Base-by-base conservation (phyloP, 2,797 vertebrate genomes). In the Poecilia gillii region DNA sequence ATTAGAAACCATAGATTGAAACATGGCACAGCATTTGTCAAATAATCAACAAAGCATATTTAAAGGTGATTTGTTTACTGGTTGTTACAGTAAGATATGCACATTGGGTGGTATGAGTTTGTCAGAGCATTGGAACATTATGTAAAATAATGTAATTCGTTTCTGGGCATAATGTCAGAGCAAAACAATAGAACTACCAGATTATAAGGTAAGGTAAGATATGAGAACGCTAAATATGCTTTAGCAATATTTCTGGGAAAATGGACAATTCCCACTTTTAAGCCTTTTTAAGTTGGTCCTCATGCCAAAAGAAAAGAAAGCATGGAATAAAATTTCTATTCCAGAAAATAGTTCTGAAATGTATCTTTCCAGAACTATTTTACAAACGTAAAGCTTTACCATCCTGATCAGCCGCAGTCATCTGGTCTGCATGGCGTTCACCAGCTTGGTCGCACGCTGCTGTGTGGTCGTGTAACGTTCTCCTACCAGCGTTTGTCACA, bases 1-100 rank as follows among this genome's bases (percentile, higher is more conserved):
- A 31, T 78, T 82, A 76, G 74, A 83, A 78, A 28, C 46, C 57
- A 31, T 55, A 73, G 33, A 84, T 81, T 51, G 46, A 68, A 78
- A 76, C 39, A 39, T 73, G 66, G 16, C 41, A 28, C 16, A 28
- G 3, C 7, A 41, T 23, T 68, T 41, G 23, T 68, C 36, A 68
- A 68, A 23, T 68, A 64, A 33, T 18, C 59, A 36, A 33, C 28
- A 64, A 64, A 64, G 18, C 14, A 33, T 33, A 16, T 36, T 64
- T 16, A 18, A 36, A 8, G 31, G 59, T 33, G 28, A 59, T 6
- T 14, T 4, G 59, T 33, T 59, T 31, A 2, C 4, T n/a, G 31
- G 31, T 64, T 64, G 59, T 36, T 33, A 9, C 4, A 64, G 31
- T 64, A 36, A 64, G 5, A 33, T 64, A 64, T 64, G 33, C 16